Evolutionary conservation across 2,888 invertebrate genomes (phyloP), one percentile per base, ranked within the genome.

Genomic region (Himalopsyche japonica): DNA sequence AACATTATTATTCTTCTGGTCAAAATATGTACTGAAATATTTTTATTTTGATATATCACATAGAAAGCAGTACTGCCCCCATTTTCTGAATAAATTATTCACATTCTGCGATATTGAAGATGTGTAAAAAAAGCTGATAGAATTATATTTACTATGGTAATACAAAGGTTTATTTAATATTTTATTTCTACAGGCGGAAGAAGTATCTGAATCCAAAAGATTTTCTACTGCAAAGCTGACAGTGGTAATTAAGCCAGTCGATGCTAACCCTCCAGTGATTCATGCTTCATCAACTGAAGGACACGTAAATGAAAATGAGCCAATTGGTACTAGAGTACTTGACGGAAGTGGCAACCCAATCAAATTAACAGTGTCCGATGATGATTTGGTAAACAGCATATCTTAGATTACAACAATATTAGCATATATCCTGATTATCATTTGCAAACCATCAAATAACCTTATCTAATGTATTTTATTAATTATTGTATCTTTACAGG

Each of bases 171-270:
- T 32, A 32, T 32, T 3, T 4, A 32, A 32, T 32, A 32, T 32
- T 32, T 37, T 8, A 10, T 8, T 37, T 8, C 1, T 81, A n/a
- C 89, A 96, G 94, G 97, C 97, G 0, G 96, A 97, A 90, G 97
- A 98, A 91, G 94, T 94, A 79, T 95, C 97, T 1, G 95, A 96
- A 90, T 94, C 95, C 0, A 95, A 94, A 88, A 92, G 97, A 64
- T 97, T 95, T 84, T 96, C 97, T 0, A 96, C 96, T 32, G 97
- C 97, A 0, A 97, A 96, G 89, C 90, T 98, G 81, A 93, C 94
- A 3, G 95, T 98, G 83, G 95, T 95, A 49, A 96, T 98, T 0
- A 95, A 97, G 86, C 97, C 97, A 0, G 96, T 97, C 0, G 97
- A 98, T 90, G 95, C 96, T 20, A 96, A 96, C 90, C 97, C 97